Base-by-base conservation (phyloP, 92 coral and sea anemone genomes). In the Scolanthus callimorphus region DNA sequence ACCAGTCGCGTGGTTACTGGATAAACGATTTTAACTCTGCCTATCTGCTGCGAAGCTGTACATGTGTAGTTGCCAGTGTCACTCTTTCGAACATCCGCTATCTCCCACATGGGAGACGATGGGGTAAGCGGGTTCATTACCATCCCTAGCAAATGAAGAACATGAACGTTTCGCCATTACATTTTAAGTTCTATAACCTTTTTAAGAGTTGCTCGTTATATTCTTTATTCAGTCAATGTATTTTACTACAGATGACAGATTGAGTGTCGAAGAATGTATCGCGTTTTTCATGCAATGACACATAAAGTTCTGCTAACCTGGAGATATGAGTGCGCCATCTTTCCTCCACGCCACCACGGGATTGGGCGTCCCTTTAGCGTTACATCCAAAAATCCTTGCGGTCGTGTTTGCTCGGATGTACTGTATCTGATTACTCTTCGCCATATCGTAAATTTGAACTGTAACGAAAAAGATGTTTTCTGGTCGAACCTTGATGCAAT, bases 11-110 rank as follows among this genome's bases (percentile, higher is more conserved):
- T 46, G 23, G 12, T 6, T 4, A 46, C 23, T 4, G 11, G 4
- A 19, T 4, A 46, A 11, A 46, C 12, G 4, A 20, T 46, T 4
- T 46, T 21, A 11, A 46, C 23, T 4, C 17, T 4, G 12, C 23
- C 52, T 4, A 46, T 46, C 17, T 46, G 52, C 23, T 46, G 52
- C 4, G 11, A 10, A 10, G 17, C 52, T 9, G 52, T 9, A 20
- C 52, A 46, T 20, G 52, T 46, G 52, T 46, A 46, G 23, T 46
- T 46, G 19, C 52, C 52, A 9, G 8, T 19, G 23, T 46, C 52
- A 19, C 23, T 46, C 19, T 10, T 10, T 19, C 17, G 19, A 4
- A 46, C 52, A 4, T 46, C 52, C 4, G 12, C 11, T 46, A 46
- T 10, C 23, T 46, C 4, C 17, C 22, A 46, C 23, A 6, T 9